These are phyloP conservation scores for Coleophora deauratella DNA, from an alignment of 2,888 invertebrate genomes.

Conservation along the genomic window DNA sequence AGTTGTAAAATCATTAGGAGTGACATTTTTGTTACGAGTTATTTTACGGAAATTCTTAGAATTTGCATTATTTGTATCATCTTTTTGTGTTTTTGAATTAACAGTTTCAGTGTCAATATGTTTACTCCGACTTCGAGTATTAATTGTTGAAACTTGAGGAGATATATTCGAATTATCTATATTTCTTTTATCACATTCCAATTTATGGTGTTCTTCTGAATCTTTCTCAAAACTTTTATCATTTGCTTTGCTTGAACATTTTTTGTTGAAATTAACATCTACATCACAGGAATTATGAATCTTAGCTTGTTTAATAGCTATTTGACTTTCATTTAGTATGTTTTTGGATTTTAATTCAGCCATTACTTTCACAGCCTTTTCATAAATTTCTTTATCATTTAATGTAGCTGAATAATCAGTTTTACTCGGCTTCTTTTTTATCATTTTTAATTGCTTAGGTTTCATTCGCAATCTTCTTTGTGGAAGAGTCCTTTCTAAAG, in stretches of 20 bases:
- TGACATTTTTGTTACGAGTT: too few species aligned
- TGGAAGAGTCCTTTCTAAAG: slow-evolving; percentile 14
- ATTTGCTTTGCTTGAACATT: too few species aligned
- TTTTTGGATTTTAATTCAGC: slow-evolving; percentile 36
- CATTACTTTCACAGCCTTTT: slow-evolving; percentile 48
- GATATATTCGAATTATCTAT: not conserved
- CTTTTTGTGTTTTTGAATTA: not conserved
- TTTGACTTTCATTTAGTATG: not conserved
- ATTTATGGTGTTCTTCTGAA: too few species aligned
- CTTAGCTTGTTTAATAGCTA: too few species aligned
- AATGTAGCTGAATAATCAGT: slow-evolving; percentile 22
- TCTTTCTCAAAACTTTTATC: too few species aligned
- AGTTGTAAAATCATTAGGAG: too few species aligned
- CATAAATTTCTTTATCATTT: slow-evolving; percentile 41
- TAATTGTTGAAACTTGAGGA: slow-evolving; percentile 10
- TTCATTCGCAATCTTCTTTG: slow-evolving; percentile 20
- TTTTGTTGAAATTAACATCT: too few species aligned
- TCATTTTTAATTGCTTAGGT: slow-evolving; percentile 16
- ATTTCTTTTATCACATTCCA: too few species aligned
- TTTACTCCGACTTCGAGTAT: slow-evolving; percentile 26
- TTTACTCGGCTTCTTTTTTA: slow-evolving; percentile 14
- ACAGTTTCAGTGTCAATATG: not conserved
- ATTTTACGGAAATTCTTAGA: too few species aligned
- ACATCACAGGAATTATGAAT: too few species aligned
- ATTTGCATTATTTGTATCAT: too few species aligned